These are phyloP conservation scores for Abrostola triplasia DNA, from an alignment of 2,888 invertebrate species.

Conservation along the genomic window DNA sequence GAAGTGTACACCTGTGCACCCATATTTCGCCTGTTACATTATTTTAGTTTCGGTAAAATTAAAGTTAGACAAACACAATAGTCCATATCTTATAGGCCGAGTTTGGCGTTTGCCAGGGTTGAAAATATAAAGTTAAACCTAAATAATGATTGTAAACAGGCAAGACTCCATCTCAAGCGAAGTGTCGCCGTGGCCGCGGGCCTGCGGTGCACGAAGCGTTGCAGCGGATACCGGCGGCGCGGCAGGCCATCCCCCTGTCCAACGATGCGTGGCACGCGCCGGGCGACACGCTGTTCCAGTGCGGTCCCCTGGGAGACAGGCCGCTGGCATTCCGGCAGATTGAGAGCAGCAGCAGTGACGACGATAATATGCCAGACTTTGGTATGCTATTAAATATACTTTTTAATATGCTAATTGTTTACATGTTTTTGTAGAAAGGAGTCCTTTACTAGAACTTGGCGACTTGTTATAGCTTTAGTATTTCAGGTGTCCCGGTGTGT, in stretches of 20 bases:
- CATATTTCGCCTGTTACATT: too few species aligned
- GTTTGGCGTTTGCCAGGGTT: background rate
- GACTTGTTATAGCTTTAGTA: too few species aligned
- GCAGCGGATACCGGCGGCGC: conserved; percentile 86
- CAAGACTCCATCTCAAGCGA: conserved; percentile 69
- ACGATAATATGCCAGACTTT: conserved; percentile 81
- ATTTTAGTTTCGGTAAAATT: too few species aligned
- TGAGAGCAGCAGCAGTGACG: conserved; percentile 83
- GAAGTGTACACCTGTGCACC: too few species aligned
- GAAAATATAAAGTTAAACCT: background rate
- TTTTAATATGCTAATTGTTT: conserved; percentile 18
- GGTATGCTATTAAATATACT: conserved; percentile 73
- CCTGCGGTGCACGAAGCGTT: conserved; percentile 88
- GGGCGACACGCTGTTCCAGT: conserved; percentile 81
- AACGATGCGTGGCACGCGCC: conserved; percentile 85
- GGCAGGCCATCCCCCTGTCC: conserved; percentile 71
- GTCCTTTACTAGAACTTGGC: too few species aligned
- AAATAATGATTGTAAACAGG: conserved; percentile 47
- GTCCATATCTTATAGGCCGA: background rate
- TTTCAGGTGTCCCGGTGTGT: too few species aligned
- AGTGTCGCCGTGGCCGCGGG: conserved; percentile 79
- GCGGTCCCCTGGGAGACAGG: conserved; percentile 77
- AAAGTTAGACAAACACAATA: too few species aligned
- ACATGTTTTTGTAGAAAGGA: too few species aligned
- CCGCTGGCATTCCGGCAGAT: conserved; percentile 69